Base-by-base conservation (phyloP, 2,888 invertebrate genomes). In the Melinopterus prodromus region DNA sequence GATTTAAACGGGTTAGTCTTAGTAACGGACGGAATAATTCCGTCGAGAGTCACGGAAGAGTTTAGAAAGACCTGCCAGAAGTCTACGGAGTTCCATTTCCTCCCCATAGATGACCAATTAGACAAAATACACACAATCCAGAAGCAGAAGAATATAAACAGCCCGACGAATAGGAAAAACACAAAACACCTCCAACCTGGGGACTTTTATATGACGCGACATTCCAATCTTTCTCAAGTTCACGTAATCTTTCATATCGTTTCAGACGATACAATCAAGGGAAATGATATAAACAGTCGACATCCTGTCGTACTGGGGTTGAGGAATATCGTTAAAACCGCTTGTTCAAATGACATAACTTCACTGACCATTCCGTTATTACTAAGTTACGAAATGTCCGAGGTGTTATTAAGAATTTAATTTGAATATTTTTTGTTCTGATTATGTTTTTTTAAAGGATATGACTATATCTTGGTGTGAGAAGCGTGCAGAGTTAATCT, bases 381-480 rank as follows among this genome's bases (percentile, higher is more conserved):
- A 77, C 92, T 99, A 77, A 93, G 96, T 1, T 97, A 99, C 89
- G 96, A 98, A 89, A 96, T 99, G 93, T 94, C 96, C 0, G 99
- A 99, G 92, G 97, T 97, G 90, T 87, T 85, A 84, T 76, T 77
- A 75, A 9, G 9, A 36, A 12, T 37, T 15, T 16, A 53, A 36
- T 9, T 26, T 26, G 26, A 26, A 26, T 26, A 26, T 26, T 26
- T 1, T 26, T 26, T 26, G 26, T 26, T 26, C 26, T 26, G 26
- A 26, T 26, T 69, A 16, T 82, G 77, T 79, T 26, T 81, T 81
- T 76, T 85, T 86, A n/a, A 85, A 95, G 94, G 96, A 97, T 87
- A 97, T 98, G 97, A 99, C 98, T 0, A 95, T 98, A 78, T 94
- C 95, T 69, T 99, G 99, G 99, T 99, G 99, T 90, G 93, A 96